A percentile compares a stretch with the other conserved stretches of the same genome.
Conservation (phyloP, 2,888 invertebrate species). For the Eilema caniola region DNA sequence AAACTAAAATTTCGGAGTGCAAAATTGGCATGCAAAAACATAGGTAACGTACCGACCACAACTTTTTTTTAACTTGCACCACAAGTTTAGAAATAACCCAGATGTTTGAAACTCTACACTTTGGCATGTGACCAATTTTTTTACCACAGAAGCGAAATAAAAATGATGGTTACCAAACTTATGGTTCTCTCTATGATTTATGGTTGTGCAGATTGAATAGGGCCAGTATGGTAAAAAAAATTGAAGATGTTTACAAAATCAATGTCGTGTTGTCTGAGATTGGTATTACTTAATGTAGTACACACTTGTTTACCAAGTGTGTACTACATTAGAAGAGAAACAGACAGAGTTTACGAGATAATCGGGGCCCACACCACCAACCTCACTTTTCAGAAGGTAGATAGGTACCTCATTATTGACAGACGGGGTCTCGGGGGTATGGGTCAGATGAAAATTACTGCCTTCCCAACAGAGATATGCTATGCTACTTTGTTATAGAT, state of each 20-base stretch:
- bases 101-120: slow-evolving; percentile 67
- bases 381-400: too few relatives aligned
- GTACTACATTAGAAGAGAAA: too few relatives aligned
- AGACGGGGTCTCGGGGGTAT: too few relatives aligned
- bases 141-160: slow-evolving; percentile 42
- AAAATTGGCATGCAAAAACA: slow-evolving; percentile 12
- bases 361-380: too few relatives aligned
- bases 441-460: too few relatives aligned
- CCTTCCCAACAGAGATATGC: too few relatives aligned
- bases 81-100: slow-evolving; percentile 50
- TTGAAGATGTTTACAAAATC: slow-evolving; percentile 14
- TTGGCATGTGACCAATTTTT: slow-evolving; percentile 66
- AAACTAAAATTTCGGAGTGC: slow-evolving; percentile 16
- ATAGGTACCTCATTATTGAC: too few relatives aligned
- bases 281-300: neutral
- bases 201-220: slow-evolving; percentile 53
- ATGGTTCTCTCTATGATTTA: slow-evolving; percentile 67
- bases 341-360: too few relatives aligned
- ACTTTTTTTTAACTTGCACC: slow-evolving; percentile 8
- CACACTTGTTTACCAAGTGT: too few relatives aligned
- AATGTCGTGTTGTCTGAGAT: slow-evolving; percentile 10
- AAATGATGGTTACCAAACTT: slow-evolving; percentile 56
- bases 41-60: neutral
- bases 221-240: slow-evolving; percentile 32
- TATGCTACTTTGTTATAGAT: too few relatives aligned